phyloP scores from a whole-genome alignment of 2,113 vertebrate genomes.

The Pelecanoides urinatrix region DNA sequence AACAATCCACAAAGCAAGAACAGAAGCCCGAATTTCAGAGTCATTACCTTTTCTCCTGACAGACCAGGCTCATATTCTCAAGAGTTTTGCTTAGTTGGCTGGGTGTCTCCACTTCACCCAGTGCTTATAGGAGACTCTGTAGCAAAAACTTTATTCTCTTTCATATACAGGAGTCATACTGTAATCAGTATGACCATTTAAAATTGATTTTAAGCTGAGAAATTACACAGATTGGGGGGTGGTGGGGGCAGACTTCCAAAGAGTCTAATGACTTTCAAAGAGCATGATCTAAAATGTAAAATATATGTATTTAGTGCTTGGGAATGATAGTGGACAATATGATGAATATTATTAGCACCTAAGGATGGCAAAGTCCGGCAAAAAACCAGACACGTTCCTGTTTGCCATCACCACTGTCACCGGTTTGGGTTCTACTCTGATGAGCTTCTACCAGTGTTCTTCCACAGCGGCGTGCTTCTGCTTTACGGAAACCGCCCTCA shows the following conservation, averaged over 20 bases:
- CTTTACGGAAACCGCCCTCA: no score
- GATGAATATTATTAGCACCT: background rate
- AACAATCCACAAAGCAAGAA: background rate
- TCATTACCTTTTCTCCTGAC: background rate
- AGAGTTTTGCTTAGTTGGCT: background rate
- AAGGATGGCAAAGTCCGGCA: background rate
- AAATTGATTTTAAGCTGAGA: background rate
- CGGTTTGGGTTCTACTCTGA: background rate
- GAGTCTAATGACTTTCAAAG: background rate
- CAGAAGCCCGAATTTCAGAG: background rate
- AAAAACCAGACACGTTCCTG: no score
- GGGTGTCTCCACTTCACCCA: background rate
- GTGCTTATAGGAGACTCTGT: background rate
- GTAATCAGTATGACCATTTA: background rate
- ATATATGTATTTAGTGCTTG: background rate
- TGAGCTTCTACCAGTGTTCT: background rate
- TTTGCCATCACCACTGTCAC: background rate
- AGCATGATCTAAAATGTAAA: no score
- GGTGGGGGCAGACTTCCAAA: background rate
- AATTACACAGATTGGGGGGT: background rate
- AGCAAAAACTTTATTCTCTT: background rate
- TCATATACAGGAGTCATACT: background rate
- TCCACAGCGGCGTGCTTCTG: no score
- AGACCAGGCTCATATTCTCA: background rate
- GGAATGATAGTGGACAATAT: background rate